Conservation (phyloP, 2,888 invertebrate species). For the Limnephilus rhombicus region DNA sequence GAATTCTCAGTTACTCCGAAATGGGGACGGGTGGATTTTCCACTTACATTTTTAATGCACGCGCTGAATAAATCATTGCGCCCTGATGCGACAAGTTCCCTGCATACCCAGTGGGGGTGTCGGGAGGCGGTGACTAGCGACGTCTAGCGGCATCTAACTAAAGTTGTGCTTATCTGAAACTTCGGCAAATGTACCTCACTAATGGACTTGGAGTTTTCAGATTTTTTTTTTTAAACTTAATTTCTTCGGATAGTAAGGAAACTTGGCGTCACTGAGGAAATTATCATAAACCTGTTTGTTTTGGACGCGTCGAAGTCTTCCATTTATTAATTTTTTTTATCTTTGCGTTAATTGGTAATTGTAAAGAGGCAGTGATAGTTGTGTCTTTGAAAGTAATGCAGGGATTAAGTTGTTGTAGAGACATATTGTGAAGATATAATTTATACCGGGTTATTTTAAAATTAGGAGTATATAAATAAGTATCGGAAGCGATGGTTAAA, state of each 20-base stretch:
- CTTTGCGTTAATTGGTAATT: no score
- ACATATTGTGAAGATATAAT: no score
- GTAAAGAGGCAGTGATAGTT: no score
- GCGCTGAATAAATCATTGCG: slow-evolving; percentile 65
- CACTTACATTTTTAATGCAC: slow-evolving; percentile 65
- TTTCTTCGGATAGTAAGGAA: not conserved
- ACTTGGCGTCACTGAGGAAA: not conserved
- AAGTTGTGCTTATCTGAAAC: not conserved
- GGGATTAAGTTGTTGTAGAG: no score
- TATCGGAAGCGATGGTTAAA: no score
- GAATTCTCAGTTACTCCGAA: not conserved
- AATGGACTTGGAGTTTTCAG: slow-evolving; percentile 31
- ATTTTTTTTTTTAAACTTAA: not conserved
- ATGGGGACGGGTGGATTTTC: slow-evolving; percentile 44
- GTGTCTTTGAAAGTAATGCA: no score
- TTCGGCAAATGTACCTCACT: slow-evolving; percentile 14
- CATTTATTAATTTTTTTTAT: no score
- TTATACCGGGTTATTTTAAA: no score
- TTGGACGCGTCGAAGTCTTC: no score
- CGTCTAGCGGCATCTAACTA: not conserved
- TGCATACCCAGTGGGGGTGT: slow-evolving; percentile 22
- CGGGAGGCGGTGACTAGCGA: not conserved
- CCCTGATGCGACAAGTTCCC: slow-evolving; percentile 40
- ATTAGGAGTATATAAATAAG: no score
- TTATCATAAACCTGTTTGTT: no score